Evolutionary conservation across 2,888 invertebrate genomes (phyloP).

Genomic region (Pammene aurita): DNA sequence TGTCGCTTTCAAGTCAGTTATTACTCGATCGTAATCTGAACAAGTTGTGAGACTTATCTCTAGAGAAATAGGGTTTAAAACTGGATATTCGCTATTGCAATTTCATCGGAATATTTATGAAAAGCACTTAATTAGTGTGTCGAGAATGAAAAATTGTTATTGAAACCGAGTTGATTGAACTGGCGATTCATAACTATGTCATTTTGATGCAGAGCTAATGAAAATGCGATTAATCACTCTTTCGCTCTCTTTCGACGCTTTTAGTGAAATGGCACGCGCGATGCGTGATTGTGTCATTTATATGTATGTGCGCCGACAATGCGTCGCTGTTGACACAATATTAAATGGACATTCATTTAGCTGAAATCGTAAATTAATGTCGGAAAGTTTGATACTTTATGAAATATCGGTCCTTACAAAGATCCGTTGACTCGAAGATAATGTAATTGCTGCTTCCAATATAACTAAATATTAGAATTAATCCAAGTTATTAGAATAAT

Average conservation of each 20-base stretch:
- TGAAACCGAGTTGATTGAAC: conserved; percentile 81
- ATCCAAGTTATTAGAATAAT: too few relatives aligned
- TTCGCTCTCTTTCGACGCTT: conserved; percentile 59
- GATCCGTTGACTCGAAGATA: too few relatives aligned
- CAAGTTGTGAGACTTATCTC: conserved; percentile 53
- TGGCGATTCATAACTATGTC: conserved; percentile 81
- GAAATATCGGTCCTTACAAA: neutral
- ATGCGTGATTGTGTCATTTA: conserved; percentile 66
- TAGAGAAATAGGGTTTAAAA: conserved; percentile 55
- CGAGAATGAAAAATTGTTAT: conserved; percentile 83
- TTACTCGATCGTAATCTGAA: conserved; percentile 54
- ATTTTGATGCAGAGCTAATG: conserved; percentile 78
- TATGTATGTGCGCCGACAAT: conserved; percentile 43
- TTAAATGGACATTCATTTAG: conserved; percentile 38
- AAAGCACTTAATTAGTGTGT: conserved; percentile 82
- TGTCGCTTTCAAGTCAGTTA: conserved; percentile 75
- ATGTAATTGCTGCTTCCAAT: too few relatives aligned
- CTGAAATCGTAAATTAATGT: conserved; percentile 32
- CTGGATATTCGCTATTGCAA: conserved; percentile 43
- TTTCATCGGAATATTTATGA: conserved; percentile 74
- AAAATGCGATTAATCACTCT: conserved; percentile 75
- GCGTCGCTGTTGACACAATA: conserved; percentile 35
- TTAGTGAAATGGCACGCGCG: conserved; percentile 61
- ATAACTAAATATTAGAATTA: too few relatives aligned
- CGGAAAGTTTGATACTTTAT: neutral